Evolutionary conservation across 1,140 invertebrate species (phyloP).

Genomic region (Archivesica marissinica): DNA sequence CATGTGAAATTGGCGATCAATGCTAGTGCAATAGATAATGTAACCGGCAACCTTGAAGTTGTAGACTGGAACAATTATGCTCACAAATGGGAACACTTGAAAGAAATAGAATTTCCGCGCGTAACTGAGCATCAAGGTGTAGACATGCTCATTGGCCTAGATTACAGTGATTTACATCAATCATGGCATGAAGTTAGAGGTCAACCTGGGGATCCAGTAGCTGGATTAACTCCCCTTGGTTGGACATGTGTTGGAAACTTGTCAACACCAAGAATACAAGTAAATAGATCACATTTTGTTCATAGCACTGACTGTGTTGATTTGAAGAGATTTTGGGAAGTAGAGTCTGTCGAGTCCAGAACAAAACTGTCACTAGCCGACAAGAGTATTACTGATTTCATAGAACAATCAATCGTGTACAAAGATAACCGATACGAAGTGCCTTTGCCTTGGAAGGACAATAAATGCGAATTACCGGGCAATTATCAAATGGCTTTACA

Average conservation of each 20-base stretch:
- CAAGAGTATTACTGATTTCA: not conserved
- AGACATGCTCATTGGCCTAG: conserved; percentile 18
- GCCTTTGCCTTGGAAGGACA: conserved; percentile 54
- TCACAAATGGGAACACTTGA: not conserved
- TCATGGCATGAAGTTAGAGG: not conserved
- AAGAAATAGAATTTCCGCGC: conserved; percentile 13
- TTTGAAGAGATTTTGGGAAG: conserved; percentile 35
- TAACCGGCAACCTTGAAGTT: conserved; percentile 9
- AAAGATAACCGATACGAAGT: conserved; percentile 57
- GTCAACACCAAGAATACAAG: not conserved
- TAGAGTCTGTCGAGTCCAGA: not conserved
- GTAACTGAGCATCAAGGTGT: not conserved
- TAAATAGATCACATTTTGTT: not conserved
- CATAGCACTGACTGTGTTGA: not conserved
- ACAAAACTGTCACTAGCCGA: not conserved
- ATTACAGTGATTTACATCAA: not conserved
- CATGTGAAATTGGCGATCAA: not conserved
- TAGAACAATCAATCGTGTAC: conserved; percentile 13
- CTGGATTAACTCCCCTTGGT: not conserved
- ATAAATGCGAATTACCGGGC: conserved; percentile 24
- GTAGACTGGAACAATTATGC: conserved; percentile 3
- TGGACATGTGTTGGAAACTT: conserved; percentile 24
- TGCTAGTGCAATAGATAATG: not conserved
- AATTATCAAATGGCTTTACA: conserved; percentile 60
- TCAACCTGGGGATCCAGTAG: not conserved